phyloP scores from a whole-genome alignment of 1,140 invertebrate species.

The Physella acuta region DNA sequence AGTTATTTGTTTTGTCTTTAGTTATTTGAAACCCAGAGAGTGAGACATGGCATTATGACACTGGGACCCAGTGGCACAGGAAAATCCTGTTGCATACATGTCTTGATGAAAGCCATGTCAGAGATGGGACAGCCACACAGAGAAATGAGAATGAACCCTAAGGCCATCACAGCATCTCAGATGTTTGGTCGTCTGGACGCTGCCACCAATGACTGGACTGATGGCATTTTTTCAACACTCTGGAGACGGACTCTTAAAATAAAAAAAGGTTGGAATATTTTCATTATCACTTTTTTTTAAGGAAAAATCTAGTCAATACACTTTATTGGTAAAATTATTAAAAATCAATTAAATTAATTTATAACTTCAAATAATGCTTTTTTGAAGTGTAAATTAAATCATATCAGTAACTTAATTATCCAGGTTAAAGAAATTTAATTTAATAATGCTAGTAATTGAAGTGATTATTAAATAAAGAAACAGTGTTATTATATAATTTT shows the following conservation, averaged over 20 bases:
- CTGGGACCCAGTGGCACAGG: conserved; percentile 80
- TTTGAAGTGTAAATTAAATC: no score
- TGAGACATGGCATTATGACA: conserved; percentile 95
- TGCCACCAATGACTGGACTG: conserved; percentile 97
- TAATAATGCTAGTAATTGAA: no score
- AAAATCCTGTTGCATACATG: conserved; percentile 91
- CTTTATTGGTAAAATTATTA: no score
- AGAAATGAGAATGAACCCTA: conserved; percentile 98
- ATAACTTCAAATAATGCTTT: no score
- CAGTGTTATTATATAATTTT: no score
- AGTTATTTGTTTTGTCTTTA: conserved; percentile 64
- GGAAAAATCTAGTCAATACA: no score
- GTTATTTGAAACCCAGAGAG: conserved; percentile 92
- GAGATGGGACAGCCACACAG: conserved; percentile 56
- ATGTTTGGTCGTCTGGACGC: conserved; percentile 96
- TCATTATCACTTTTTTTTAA: no score
- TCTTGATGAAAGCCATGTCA: conserved; percentile 75
- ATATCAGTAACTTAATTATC: no score
- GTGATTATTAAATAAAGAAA: no score
- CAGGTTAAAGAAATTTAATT: no score
- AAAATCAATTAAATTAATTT: no score
- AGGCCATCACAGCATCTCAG: conserved; percentile 93
- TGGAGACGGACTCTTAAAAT: conserved; percentile 92
- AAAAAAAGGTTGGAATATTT: conserved; percentile 72
- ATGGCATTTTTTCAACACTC: conserved; percentile 93